These are phyloP conservation scores for Lanius collurio DNA, from an alignment of 2,113 vertebrate species.

Conservation along the genomic window DNA sequence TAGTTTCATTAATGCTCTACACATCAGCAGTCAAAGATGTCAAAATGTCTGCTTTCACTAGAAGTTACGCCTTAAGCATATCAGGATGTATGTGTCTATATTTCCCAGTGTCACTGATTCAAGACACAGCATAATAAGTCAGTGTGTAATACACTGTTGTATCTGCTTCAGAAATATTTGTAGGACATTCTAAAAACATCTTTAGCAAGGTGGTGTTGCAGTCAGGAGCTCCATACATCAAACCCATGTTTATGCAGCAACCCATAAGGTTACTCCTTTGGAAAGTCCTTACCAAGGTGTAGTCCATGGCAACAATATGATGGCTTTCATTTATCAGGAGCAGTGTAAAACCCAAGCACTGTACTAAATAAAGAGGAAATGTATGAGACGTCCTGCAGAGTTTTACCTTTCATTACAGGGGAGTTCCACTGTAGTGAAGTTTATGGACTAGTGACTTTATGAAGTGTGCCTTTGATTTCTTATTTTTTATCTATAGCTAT, in stretches of 20 bases:
- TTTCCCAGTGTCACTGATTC: not conserved
- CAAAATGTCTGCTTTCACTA: not conserved
- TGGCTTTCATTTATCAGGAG: slow-evolving; percentile 13
- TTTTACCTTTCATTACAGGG: slow-evolving; percentile 43
- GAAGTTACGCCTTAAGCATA: not conserved
- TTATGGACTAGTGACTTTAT: slow-evolving; percentile 54
- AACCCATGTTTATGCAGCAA: slow-evolving; percentile 9
- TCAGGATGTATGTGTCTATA: not conserved
- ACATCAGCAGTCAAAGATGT: not conserved
- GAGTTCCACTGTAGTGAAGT: slow-evolving; percentile 34
- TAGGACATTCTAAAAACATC: slow-evolving; percentile 33
- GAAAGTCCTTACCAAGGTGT: slow-evolving; percentile 26
- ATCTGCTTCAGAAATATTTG: slow-evolving; percentile 40
- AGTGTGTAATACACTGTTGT: not conserved
- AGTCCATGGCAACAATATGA: not conserved
- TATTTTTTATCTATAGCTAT: not conserved
- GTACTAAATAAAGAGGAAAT: slow-evolving; percentile 23
- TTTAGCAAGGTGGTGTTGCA: not conserved
- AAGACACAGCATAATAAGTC: slow-evolving; percentile 12
- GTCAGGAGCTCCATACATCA: slow-evolving; percentile 35
- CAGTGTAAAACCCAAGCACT: slow-evolving; percentile 15
- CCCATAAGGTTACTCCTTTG: not conserved
- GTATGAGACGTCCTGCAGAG: not conserved
- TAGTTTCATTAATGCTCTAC: not conserved
- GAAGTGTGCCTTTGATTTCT: not conserved